Percentiles rank a stretch among this genome's conserved stretches.
phyloP scores from a whole-genome alignment of 1,140 invertebrate genomes.

The Homarus americanus region DNA sequence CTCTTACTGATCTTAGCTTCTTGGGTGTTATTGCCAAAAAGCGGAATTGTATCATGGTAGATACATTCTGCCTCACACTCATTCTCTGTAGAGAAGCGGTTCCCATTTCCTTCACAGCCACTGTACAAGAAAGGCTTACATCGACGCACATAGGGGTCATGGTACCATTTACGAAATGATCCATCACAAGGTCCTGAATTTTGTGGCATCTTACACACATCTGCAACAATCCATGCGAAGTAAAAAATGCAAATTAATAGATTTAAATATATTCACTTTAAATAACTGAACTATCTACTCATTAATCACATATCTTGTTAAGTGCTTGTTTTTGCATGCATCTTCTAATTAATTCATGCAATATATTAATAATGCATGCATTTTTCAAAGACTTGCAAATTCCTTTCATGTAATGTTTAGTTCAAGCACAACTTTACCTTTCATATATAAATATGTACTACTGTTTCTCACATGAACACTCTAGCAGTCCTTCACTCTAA shows the following conservation, averaged over 20 bases:
- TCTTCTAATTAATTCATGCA: too few species aligned
- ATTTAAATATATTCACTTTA: too few species aligned
- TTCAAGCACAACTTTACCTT: too few species aligned
- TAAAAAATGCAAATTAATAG: constrained; percentile 14
- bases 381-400: too few species aligned
- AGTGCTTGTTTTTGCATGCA: too few species aligned
- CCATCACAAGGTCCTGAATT: constrained; percentile 86
- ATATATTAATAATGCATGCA: too few species aligned
- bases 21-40: constrained; percentile 43
- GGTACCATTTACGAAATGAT: constrained; percentile 81
- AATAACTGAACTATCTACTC: too few species aligned
- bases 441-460: too few species aligned
- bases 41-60: constrained; percentile 65
- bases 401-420: too few species aligned
- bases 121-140: constrained; percentile 83
- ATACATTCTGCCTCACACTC: constrained; percentile 82
- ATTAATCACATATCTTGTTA: too few species aligned
- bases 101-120: constrained; percentile 91
- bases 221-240: constrained; percentile 74
- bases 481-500: too few species aligned
- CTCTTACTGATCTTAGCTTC: constrained; percentile 81
- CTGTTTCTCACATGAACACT: too few species aligned
- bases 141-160: constrained; percentile 80
- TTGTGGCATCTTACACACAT: constrained; percentile 83
- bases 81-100: constrained; percentile 89